Evolutionary conservation across 2,113 vertebrate species (phyloP).

Genomic region (Pagrus major): DNA sequence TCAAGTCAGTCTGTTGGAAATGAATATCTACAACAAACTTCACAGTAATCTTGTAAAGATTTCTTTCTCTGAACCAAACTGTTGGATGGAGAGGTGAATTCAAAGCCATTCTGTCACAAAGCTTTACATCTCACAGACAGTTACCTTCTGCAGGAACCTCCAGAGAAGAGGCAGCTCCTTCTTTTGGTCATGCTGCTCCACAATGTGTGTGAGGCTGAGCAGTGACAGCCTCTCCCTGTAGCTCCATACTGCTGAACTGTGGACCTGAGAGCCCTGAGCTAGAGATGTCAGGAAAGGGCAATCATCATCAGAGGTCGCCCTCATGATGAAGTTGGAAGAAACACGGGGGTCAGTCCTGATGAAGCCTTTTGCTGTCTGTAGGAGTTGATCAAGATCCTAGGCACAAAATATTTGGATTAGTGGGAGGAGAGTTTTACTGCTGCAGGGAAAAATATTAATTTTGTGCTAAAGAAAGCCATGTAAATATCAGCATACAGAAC

Average conservation of each 20-base stretch:
- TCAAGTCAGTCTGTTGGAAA: too few relatives aligned
- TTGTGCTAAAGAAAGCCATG: neutral
- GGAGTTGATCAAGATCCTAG: constrained; percentile 84
- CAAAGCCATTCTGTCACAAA: neutral
- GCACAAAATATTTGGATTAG: neutral
- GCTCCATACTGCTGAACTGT: constrained; percentile 89
- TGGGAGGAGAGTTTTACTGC: neutral
- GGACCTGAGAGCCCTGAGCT: constrained; percentile 74
- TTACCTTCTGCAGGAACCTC: constrained; percentile 90
- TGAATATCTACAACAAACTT: too few relatives aligned
- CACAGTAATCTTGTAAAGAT: too few relatives aligned
- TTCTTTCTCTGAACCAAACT: neutral
- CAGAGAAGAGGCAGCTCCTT: constrained; percentile 86
- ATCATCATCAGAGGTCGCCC: constrained; percentile 85
- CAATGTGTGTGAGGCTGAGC: constrained; percentile 83
- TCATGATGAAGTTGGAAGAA: constrained; percentile 86
- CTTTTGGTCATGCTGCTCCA: constrained; percentile 85
- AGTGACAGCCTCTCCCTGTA: constrained; percentile 85
- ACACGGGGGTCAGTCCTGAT: constrained; percentile 87
- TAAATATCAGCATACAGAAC: neutral
- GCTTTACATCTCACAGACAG: neutral
- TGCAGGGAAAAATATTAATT: neutral
- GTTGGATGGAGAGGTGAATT: neutral
- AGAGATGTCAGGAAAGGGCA: constrained; percentile 80
- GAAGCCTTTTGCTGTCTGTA: constrained; percentile 72